Conservation (phyloP, 2,797 vertebrate genomes). For the Todus mexicanus region DNA sequence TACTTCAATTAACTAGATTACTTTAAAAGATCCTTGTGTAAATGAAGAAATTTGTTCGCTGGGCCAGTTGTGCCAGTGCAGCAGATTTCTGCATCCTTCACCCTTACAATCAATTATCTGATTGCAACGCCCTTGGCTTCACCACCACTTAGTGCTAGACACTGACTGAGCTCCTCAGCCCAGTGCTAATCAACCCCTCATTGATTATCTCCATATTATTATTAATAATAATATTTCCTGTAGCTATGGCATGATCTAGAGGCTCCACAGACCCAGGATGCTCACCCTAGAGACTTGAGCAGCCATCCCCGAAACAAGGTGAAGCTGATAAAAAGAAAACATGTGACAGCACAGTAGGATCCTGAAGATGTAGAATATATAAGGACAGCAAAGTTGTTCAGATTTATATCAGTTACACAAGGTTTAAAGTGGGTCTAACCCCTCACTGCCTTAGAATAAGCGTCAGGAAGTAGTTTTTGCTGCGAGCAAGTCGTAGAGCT, state of each 20-base stretch:
- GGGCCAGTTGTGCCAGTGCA: neutral
- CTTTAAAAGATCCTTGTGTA: neutral
- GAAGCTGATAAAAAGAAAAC: neutral
- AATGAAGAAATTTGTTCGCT: neutral
- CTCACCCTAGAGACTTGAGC: neutral
- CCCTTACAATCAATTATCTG: neutral
- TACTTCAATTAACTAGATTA: neutral
- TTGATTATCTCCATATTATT: neutral
- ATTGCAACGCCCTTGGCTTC: neutral
- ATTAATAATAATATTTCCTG: neutral
- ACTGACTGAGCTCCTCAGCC: neutral
- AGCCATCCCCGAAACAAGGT: neutral
- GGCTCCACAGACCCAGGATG: neutral
- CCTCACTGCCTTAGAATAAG: neutral
- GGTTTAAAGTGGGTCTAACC: neutral
- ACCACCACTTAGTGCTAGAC: neutral
- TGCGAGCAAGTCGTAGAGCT: accelerated
- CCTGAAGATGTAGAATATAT: too few relatives aligned
- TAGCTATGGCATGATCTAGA: accelerated
- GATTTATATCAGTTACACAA: neutral
- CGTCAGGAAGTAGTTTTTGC: neutral
- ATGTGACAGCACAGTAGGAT: neutral
- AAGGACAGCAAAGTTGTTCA: neutral
- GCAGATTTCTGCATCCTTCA: neutral
- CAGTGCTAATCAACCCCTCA: neutral